phyloP scores from a whole-genome alignment of 1,140 invertebrate genomes.

The Colletes gigas region DNA sequence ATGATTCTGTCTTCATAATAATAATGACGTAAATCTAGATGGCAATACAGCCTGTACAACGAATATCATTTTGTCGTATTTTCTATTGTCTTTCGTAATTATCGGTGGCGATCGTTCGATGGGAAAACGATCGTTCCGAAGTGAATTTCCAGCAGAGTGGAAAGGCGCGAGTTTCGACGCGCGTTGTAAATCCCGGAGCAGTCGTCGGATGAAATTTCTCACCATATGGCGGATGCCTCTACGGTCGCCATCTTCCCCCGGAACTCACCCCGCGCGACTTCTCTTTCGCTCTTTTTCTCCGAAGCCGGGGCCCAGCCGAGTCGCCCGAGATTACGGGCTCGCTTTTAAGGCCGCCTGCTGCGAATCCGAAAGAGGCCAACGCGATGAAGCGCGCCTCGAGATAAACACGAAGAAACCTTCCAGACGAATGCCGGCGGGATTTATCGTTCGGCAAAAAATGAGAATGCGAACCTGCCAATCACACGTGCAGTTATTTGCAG shows the following conservation, averaged over 20 bases:
- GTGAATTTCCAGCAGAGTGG: not conserved
- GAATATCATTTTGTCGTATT: no score
- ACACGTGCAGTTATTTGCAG: slow-evolving; percentile 13
- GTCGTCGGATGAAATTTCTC: slow-evolving; percentile 41
- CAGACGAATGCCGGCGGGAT: slow-evolving; percentile 51
- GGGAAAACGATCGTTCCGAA: not conserved
- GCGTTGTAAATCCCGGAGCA: slow-evolving; percentile 25
- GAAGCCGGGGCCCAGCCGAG: slow-evolving; percentile 35
- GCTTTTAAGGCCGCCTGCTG: slow-evolving; percentile 69
- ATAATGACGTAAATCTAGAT: no score
- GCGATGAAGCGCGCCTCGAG: slow-evolving; percentile 46
- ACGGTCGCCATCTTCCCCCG: slow-evolving; percentile 40
- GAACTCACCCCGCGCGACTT: slow-evolving; percentile 35
- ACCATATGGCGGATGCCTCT: slow-evolving; percentile 41
- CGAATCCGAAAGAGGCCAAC: slow-evolving; percentile 67
- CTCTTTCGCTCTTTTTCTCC: slow-evolving; percentile 26
- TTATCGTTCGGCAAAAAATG: slow-evolving; percentile 37
- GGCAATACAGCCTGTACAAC: no score
- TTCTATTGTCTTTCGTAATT: no score
- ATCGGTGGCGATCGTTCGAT: not conserved
- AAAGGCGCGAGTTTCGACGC: not conserved
- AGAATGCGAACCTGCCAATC: slow-evolving; percentile 37
- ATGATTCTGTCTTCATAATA: no score
- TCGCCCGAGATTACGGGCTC: slow-evolving; percentile 68
- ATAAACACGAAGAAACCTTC: slow-evolving; percentile 64